Evolutionary conservation across 2,797 vertebrate genomes (phyloP), one percentile per base, ranked within the genome.

Genomic region (Oreortyx pictus): DNA sequence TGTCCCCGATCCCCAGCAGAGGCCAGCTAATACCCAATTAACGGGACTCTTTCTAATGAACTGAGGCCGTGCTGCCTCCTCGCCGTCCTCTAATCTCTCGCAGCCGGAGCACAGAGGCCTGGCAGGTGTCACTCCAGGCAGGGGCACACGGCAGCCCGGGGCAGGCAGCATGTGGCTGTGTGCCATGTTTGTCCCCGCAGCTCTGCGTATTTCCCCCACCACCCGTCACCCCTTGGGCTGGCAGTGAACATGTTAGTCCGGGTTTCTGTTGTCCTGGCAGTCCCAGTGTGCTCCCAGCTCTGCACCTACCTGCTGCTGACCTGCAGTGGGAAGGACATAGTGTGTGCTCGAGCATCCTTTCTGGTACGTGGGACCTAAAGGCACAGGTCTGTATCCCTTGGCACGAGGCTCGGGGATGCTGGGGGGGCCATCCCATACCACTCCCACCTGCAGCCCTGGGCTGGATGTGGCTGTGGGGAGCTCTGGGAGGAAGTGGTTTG

Each of bases 11-110:
- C 94, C 90, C 92, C 96, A 92, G 79, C 95, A 95, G 96, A 95
- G 96, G 88, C 94, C 86, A 60, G 86, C 89, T 95, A 95, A 95
- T 95, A 94, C 89, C 96, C 94, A 95, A 96, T 96, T 96, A 96
- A 96, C 90, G 73, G 92, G 81, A 84, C 81, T 95, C 73, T 90
- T 88, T 75, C 92, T 96, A 95, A 96, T 78, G 94, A 96, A 94
- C 94, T 60, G 70, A 93, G 88, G 82, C 73, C 85, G 78, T 87
- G 72, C 93, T 8, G 4, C 86, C 90, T 79, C 62, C 79, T 81
- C 79, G 84, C 80, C 87, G 43, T 89, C 79, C 94, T 95, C 94
- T 96, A 92, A 96, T 96, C 93, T 95, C 88, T 87, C 66, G 25
- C 59, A 74, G 73, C 19, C 23, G 0, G 31, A 89, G 76, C 43